Evolutionary conservation across 2,888 invertebrate species (phyloP), one percentile per base, ranked within the genome.

Genomic region (Biston stratarius): DNA sequence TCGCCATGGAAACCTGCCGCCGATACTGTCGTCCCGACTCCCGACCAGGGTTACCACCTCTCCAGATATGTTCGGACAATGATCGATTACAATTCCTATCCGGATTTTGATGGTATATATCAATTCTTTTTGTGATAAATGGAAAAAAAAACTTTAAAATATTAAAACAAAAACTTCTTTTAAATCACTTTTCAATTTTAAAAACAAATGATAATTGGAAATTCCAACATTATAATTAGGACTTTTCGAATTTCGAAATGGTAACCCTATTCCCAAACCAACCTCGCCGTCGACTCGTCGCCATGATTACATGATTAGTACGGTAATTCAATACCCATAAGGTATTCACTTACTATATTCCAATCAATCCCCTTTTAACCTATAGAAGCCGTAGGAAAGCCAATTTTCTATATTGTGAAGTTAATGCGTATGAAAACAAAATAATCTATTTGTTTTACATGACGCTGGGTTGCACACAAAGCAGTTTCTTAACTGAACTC

Each of bases 1-100:
- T 92, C 83, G 88, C 78, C 91, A 92, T 92, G 89, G 89, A 84
- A 82, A 92, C 92, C 88, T 90, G 82, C 90, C 84, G 81, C 82
- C 83, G 82, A 83, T 84, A 83, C 83, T 83, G 86, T 86, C 88
- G 87, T 77, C 88, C 79, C 77, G 74, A 78, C 52, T 58, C 57
- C 61, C 49, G 24, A 51, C 49, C 9, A 38, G 38, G 38, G 38
- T 38, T 38, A 8, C 38, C 38, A 38, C 6, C 38, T 0, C 8
- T 9, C 38, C 38, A 8, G 6, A 38, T 38, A 8, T 8, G 38
- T 38, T 6, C 6, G 38, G 38, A 38, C 38, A 38, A 8, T 5
- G 38, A 8, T 9, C 38, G 38, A 38, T 38, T 38, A 5, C 9
- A 38, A 6, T 0, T 38, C 6, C 38, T 38, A 6, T 38, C 6